A percentile compares a stretch with the other conserved stretches of the same genome.
Conservation (phyloP, 2,888 invertebrate genomes). For the Ashinkailepas kermadecensis region DNA sequence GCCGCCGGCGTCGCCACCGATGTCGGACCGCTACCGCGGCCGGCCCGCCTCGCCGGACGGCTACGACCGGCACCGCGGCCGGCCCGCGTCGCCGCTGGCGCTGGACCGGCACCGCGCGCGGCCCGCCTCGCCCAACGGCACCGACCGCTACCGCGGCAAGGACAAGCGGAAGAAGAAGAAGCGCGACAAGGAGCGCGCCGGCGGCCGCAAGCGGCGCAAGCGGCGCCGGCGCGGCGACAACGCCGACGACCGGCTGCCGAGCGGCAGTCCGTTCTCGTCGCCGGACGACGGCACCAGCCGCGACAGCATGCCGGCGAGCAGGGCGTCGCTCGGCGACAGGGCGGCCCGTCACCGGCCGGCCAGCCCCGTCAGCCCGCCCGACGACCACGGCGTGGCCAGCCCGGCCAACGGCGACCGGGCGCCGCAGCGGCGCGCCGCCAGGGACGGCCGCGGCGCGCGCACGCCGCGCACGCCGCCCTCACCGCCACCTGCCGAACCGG, state of each 20-base stretch:
- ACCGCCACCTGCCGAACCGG: background rate
- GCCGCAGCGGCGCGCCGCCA: background rate
- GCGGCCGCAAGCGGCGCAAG: constrained; percentile 10
- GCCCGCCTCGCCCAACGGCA: background rate
- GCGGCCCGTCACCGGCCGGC: background rate
- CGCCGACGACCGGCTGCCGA: background rate
- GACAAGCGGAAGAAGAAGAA: constrained; percentile 19
- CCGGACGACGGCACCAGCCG: background rate
- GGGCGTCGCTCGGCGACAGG: background rate
- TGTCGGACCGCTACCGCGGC: background rate
- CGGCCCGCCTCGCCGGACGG: background rate
- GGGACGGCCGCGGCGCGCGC: background rate
- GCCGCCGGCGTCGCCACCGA: too few relatives aligned
- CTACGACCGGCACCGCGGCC: background rate
- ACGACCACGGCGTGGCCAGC: background rate
- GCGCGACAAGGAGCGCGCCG: constrained; percentile 10
- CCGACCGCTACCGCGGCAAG: background rate
- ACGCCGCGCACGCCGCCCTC: background rate
- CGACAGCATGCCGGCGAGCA: too few relatives aligned
- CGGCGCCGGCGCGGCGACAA: background rate
- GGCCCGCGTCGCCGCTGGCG: too few relatives aligned
- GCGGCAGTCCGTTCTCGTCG: constrained; percentile 25
- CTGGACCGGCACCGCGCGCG: background rate
- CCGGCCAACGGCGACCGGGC: background rate
- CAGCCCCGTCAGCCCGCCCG: background rate